Percentiles rank a stretch among this genome's conserved stretches.
Evolutionary conservation across 2,888 invertebrate species (phyloP).

Genomic region (Drepanosiphum platanoidis): DNA sequence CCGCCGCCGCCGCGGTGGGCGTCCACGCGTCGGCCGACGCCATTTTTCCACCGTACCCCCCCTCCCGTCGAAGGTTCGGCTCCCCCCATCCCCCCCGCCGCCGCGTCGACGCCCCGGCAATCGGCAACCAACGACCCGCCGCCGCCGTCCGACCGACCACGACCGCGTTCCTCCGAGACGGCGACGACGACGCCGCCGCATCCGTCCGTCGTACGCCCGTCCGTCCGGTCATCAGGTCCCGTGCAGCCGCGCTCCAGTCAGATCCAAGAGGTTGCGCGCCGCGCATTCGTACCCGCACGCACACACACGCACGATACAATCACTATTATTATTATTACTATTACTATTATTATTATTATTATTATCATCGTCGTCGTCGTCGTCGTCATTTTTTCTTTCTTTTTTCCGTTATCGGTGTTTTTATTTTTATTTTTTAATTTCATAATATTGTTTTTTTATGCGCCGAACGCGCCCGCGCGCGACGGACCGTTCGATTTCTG

Average conservation of each 20-base stretch:
- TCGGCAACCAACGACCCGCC: neutral
- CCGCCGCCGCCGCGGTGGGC: conserved; percentile 11
- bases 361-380: neutral
- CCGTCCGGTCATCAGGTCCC: conserved; percentile 25
- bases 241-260: conserved; percentile 37
- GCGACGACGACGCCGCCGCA: conserved; percentile 9
- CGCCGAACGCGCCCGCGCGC: neutral
- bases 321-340: neutral
- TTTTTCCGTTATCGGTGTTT: neutral
- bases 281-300: neutral
- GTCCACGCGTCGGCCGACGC: conserved; percentile 7
- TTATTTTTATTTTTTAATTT: no score
- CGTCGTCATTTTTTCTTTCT: neutral
- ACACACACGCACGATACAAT: neutral
- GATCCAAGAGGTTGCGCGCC: conserved; percentile 8
- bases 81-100: neutral
- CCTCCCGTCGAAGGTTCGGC: neutral
- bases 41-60: conserved; percentile 40
- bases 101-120: neutral
- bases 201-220: conserved; percentile 47
- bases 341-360: neutral
- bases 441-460: no score
- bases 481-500: no score
- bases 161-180: neutral
- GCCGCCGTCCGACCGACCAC: conserved; percentile 28